These are phyloP conservation scores for Coptotermes formosanus DNA, from an alignment of 1,140 invertebrate genomes.

Conservation along the genomic window DNA sequence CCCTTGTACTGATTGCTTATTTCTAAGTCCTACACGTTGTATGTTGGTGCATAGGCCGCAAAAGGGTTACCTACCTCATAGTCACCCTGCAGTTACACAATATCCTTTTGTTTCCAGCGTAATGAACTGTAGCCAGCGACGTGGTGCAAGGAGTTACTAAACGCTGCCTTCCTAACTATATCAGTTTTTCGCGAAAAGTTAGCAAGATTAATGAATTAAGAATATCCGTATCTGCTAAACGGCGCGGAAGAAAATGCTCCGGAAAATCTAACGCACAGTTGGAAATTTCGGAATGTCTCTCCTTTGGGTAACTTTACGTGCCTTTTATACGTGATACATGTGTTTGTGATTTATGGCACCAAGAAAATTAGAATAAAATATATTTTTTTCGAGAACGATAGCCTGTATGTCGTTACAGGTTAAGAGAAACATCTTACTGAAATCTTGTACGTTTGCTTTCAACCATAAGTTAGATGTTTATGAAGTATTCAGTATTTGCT, in stretches of 20 bases:
- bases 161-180: neutral
- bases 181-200: neutral
- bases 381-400: neutral
- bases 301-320: neutral
- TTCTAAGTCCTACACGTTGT: too few species aligned
- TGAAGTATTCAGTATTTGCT: neutral
- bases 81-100: neutral
- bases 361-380: neutral
- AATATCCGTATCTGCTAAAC: neutral
- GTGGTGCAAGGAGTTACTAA: neutral
- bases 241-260: neutral
- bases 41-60: neutral
- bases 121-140: neutral
- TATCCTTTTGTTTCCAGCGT: neutral
- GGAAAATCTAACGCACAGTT: constrained; percentile 1
- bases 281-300: neutral
- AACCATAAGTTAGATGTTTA: neutral
- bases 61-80: neutral
- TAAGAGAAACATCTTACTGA: neutral
- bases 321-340: neutral
- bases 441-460: neutral
- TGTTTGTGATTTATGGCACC: neutral
- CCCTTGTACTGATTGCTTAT: too few species aligned
- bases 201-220: neutral
- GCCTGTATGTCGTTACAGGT: neutral